A percentile compares a stretch with the other conserved stretches of the same genome.
Conservation (phyloP, 2,797 vertebrate species). For the Notoglanidium macrostoma region DNA sequence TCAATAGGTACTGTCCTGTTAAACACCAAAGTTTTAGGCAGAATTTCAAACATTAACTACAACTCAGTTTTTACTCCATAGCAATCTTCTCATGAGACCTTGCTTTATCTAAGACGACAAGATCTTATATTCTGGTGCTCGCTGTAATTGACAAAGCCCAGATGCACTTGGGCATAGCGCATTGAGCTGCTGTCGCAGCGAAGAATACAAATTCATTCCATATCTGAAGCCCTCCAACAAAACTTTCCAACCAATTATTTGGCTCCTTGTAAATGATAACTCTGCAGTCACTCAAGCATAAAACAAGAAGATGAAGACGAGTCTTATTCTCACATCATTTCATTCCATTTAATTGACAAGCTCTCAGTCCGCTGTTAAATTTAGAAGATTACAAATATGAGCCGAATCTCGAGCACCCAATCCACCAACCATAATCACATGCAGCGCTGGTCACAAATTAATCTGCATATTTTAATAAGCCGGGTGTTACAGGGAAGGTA, state of each 20-base stretch:
- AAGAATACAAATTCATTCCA: conserved; percentile 83
- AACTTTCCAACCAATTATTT: conserved; percentile 92
- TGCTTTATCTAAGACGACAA: conserved; percentile 72
- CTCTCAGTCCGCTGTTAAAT: conserved; percentile 89
- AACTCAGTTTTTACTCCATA: conserved; percentile 73
- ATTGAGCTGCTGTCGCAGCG: conserved; percentile 70
- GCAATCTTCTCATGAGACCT: conserved; percentile 66
- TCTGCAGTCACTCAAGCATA: conserved; percentile 87
- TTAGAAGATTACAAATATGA: conserved; percentile 96
- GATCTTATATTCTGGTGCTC: conserved; percentile 64
- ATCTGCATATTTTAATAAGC: conserved; percentile 94
- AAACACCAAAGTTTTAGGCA: conserved; percentile 50
- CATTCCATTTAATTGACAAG: conserved; percentile 97
- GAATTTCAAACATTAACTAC: conserved; percentile 73
- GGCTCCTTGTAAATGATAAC: conserved; percentile 90
- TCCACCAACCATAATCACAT: conserved; percentile 84
- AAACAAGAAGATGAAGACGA: conserved; percentile 99
- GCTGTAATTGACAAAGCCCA: conserved; percentile 75
- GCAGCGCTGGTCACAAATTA: conserved; percentile 89
- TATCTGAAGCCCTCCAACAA: conserved; percentile 80
- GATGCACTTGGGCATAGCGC: conserved; percentile 69
- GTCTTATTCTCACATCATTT: conserved; percentile 95
- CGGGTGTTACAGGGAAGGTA: conserved; percentile 83
- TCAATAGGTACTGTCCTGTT: background rate
- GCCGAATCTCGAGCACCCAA: conserved; percentile 86